Percentiles rank a stretch among this genome's conserved stretches.
phyloP scores from a whole-genome alignment of 2,888 invertebrate species.

The Scaeva pyrastri region DNA sequence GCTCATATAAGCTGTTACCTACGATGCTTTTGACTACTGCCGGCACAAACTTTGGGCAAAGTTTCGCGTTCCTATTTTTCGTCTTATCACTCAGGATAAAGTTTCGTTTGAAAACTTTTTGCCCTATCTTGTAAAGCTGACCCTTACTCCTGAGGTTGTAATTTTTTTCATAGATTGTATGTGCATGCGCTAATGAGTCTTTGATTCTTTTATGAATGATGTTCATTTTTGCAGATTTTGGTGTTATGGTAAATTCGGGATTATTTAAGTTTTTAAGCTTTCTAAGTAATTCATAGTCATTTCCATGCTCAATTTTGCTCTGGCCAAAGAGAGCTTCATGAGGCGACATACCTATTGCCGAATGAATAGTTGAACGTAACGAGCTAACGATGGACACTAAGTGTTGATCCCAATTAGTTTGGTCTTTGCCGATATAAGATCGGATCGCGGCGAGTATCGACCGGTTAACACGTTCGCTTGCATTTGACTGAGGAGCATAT shows the following conservation, averaged over 20 bases:
- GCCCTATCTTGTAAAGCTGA: neutral
- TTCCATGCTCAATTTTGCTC: too few species aligned
- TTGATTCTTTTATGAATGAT: constrained; percentile 4
- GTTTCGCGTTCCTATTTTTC: neutral
- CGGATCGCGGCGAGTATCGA: neutral
- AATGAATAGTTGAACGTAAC: too few species aligned
- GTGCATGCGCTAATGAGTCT: neutral
- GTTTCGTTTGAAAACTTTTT: neutral
- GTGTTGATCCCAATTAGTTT: neutral
- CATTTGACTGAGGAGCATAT: too few species aligned
- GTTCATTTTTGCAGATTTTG: too few species aligned
- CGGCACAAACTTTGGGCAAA: neutral
- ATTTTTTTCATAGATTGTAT: neutral
- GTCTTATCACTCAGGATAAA: too few species aligned
- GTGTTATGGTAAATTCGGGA: too few species aligned
- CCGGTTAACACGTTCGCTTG: too few species aligned
- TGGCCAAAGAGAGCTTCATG: too few species aligned
- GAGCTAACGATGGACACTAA: too few species aligned
- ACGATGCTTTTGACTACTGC: neutral
- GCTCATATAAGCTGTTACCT: too few species aligned
- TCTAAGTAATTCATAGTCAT: too few species aligned
- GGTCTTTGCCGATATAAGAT: neutral
- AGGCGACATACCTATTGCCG: too few species aligned
- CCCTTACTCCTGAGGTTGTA: neutral
- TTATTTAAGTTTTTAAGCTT: neutral